These are phyloP conservation scores for Aurelia coerulea DNA, from an alignment of 30 jellyfish, hydroid and myxozoan genomes.

Conservation along the genomic window DNA sequence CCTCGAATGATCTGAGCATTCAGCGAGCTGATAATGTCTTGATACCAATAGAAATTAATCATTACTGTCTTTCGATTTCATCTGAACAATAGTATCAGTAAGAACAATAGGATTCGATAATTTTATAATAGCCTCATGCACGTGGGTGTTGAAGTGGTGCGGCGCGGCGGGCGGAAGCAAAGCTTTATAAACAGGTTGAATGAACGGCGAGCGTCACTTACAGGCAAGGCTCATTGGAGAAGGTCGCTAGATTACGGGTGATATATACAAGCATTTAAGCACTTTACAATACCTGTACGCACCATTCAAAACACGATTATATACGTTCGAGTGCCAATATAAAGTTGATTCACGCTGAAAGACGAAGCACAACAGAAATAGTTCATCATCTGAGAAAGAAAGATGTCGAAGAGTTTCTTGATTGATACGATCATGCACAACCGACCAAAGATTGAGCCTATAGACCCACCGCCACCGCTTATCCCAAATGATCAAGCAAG, in stretches of 20 bases:
- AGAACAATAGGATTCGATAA: conserved; percentile 76
- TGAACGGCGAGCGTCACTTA: conserved; percentile 51
- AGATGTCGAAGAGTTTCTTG: conserved; percentile 88
- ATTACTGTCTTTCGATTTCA: too few species aligned
- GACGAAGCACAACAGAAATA: too few species aligned
- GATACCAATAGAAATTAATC: too few species aligned
- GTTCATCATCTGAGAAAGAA: neutral
- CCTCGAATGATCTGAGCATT: too few species aligned
- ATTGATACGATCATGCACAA: conserved; percentile 88
- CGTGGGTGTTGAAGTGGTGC: conserved; percentile 59
- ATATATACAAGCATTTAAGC: conserved; percentile 19
- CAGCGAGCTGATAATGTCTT: too few species aligned
- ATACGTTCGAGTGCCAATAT: neutral
- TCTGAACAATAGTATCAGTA: conserved; percentile 36
- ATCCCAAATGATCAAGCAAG: conserved; percentile 55
- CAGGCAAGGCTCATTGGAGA: conserved; percentile 44
- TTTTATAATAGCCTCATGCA: conserved; percentile 75
- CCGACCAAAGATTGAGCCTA: conserved; percentile 62
- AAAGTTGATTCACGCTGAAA: neutral
- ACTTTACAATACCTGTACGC: conserved; percentile 13
- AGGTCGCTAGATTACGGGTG: conserved; percentile 69
- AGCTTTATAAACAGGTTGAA: conserved; percentile 68
- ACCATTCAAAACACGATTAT: neutral
- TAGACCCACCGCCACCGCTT: conserved; percentile 74
- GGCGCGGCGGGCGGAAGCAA: conserved; percentile 45